Percentiles rank a stretch among this genome's conserved stretches.
Evolutionary conservation across 1,140 invertebrate genomes (phyloP).

Genomic region (fruit fly (Drosophila melanogaster)): DNA sequence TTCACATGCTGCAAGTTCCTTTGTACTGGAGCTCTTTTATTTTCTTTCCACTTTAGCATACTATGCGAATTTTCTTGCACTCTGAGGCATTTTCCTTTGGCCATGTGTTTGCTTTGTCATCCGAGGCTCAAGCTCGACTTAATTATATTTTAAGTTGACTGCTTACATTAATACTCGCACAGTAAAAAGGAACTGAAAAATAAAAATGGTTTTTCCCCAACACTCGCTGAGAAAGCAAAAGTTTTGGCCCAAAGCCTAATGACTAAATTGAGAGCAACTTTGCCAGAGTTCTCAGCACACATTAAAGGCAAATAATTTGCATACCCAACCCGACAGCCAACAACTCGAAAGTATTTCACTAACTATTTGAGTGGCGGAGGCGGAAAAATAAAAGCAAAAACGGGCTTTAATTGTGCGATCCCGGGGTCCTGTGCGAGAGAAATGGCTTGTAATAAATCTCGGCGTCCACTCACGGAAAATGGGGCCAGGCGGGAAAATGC

Average conservation of each 20-base stretch:
- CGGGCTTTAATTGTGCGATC: conserved; percentile 62
- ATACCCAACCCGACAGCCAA: conserved; percentile 57
- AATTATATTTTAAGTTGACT: conserved; percentile 69
- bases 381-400: conserved; percentile 24
- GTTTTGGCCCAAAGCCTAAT: conserved; percentile 58
- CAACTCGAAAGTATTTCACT: conserved; percentile 46
- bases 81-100: conserved; percentile 53
- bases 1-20: conserved; percentile 52
- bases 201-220: conserved; percentile 43
- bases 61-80: conserved; percentile 46
- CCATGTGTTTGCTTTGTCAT: conserved; percentile 65
- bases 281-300: conserved; percentile 52
- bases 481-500: conserved; percentile 49
- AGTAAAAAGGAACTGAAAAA: conserved; percentile 26
- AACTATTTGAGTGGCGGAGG: conserved; percentile 29
- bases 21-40: conserved; percentile 24
- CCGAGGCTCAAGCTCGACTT: conserved; percentile 43
- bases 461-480: conserved; percentile 27
- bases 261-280: conserved; percentile 64
- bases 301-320: conserved; percentile 78
- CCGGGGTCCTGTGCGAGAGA: conserved; percentile 12
- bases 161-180: conserved; percentile 37
- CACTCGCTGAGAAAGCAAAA: conserved; percentile 34
- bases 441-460: conserved; percentile 62
- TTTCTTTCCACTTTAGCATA: conserved; percentile 29